Evolutionary conservation across 1,140 invertebrate genomes (phyloP), one percentile per base, ranked within the genome.

Genomic region (Drosophila mojavensis): DNA sequence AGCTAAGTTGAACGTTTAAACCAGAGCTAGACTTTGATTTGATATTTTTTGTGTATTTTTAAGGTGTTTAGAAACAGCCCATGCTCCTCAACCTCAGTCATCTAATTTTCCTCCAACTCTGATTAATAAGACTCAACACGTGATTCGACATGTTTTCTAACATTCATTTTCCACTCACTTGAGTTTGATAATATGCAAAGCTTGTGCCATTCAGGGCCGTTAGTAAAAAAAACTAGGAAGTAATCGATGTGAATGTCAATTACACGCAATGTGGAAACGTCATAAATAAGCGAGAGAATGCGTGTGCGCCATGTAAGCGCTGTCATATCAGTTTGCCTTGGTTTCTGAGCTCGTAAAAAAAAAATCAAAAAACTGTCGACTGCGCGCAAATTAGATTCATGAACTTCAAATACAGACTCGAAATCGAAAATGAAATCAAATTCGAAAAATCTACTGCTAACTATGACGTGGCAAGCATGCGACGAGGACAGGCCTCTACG

Each of bases 181-280:
- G 43, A 24, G 15, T 6, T 26, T 28, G 13, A 55, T 36, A 56
- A 41, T 26, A 41, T 39, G 10, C 45, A 10, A 33, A 30, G 15
- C 36, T 36, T 75, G 54, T 54, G 59, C 59, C 60, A 70, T 30
- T 66, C 45, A 53, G 28, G 45, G 53, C 58, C 47, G 41, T 71
- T 71, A 1, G 43, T 9, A 15, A 17, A 15, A 15, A 6, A 50
- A 78, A 78, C 75, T 75, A 61, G 75, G 75, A 78, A 78, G 75
- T 75, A 75, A 70, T 70, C 54, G 47, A 36, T 45, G 36, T 51
- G 72, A 75, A 75, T 78, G 71, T 70, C 71, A 78, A 78, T 78
- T 75, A 78, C 72, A 78, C 58, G 58, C 59, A 68, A 68, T 26
- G 59, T 30, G 28, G 30, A 13, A 28, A 71, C 72, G 64, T 64